These are phyloP conservation scores for Lepetodrilus schrolli DNA, from an alignment of 2,888 invertebrate species.

Conservation along the genomic window DNA sequence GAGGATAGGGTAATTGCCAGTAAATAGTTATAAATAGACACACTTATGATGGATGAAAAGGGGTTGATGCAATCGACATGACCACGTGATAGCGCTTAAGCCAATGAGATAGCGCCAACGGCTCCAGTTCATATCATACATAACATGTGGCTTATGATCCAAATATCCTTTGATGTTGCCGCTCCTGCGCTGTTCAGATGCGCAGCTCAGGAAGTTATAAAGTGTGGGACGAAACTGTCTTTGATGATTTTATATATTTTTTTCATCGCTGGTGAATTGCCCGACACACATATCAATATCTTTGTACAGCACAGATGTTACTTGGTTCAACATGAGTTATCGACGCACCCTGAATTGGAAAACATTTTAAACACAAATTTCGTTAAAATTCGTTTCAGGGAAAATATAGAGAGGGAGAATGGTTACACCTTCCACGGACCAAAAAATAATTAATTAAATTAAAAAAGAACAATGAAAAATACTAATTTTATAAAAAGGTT, in stretches of 20 bases:
- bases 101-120: conserved; percentile 18
- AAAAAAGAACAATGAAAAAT: no score
- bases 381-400: no score
- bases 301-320: conserved; percentile 8
- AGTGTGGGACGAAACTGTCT: conserved; percentile 10
- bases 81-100: conserved; percentile 5
- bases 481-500: no score
- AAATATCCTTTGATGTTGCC: conserved; percentile 24
- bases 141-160: conserved; percentile 27
- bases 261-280: conserved; percentile 16
- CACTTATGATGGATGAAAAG: conserved; percentile 26
- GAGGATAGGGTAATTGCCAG: conserved; percentile 9
- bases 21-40: conserved; percentile 22
- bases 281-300: background rate
- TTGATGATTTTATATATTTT: conserved; percentile 20
- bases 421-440: no score
- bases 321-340: no score
- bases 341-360: no score
- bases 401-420: no score
- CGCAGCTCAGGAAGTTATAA: conserved; percentile 24
- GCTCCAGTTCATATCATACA: conserved; percentile 14
- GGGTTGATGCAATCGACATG: conserved; percentile 23
- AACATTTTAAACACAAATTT: no score
- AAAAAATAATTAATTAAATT: no score
- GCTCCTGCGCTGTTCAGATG: conserved; percentile 22